Base-by-base conservation (phyloP, 2,113 vertebrate species). In the Oxyura jamaicensis region DNA sequence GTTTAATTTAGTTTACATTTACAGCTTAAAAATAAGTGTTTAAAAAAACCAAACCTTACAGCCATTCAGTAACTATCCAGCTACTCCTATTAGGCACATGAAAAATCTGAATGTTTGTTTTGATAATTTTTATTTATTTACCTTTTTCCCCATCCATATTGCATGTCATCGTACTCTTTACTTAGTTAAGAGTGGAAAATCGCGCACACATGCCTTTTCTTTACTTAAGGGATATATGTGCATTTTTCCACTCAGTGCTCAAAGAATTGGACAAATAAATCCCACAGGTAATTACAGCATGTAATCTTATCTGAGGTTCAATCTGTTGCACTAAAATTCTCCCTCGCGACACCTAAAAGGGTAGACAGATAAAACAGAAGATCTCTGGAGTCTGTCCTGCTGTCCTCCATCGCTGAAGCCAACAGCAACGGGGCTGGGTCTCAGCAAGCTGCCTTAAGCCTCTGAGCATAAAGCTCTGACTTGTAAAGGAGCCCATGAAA, bases 1-100 rank as follows among this genome's bases (percentile, higher is more conserved):
- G 90, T 98, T 97, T 97, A 96, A 98, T 98, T 98, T 98, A 97
- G 88, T 93, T 97, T 96, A 95, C 96, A 88, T 93, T 97, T 96
- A 96, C 94, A 97, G 91, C 88, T 94, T 95, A 96, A 97, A 94
- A 29, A 41, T 39, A 63, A 19, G 36, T 2, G 11, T 6, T 8
- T 22, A 55, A 42, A 73, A 73, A 14, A 29, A 23, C 6, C 41
- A 81, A 87, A 74, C 36, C 71, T 86, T 41, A 77, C 62, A 94
- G 87, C 33, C 87, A 88, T 86, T 95, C 82, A 93, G 76, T 68
- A 95, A 93, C 58, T 76, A 52, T 63, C 95, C 20, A 66, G 95
- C 91, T 78, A 62, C 19, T 62, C 80, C 10, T 69, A 76, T 63
- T 81, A 79, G 29, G 3, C 53, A 69, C n/a, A 78, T 41, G 75